phyloP scores from a whole-genome alignment of 2,888 invertebrate species.

The Ceriagrion tenellum region DNA sequence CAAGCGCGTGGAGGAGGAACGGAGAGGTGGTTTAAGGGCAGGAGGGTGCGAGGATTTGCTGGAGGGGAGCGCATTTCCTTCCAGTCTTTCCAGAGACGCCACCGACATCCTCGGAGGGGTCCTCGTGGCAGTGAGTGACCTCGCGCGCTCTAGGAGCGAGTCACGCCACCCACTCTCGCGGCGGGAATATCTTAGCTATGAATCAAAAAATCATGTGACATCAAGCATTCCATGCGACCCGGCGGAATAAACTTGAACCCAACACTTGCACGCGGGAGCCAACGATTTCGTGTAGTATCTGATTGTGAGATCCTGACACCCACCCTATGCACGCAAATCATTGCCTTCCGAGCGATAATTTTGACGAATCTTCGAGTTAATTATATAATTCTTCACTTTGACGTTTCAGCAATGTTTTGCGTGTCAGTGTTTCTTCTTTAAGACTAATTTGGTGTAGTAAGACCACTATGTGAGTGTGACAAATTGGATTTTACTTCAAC shows the following conservation, averaged over 20 bases:
- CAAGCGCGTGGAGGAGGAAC: background rate
- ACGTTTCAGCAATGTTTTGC: too few relatives aligned
- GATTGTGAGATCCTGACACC: background rate
- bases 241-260: background rate
- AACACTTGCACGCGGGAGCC: background rate
- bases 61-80: background rate
- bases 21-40: background rate
- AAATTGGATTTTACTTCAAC: too few relatives aligned
- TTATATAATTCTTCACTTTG: too few relatives aligned
- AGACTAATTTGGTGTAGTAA: background rate
- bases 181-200: constrained; percentile 7
- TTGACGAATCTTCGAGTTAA: background rate
- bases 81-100: background rate
- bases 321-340: background rate
- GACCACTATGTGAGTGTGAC: too few relatives aligned
- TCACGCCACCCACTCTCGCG: constrained; percentile 47
- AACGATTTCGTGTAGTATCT: background rate
- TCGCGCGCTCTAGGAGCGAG: background rate
- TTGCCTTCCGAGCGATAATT: background rate
- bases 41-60: background rate
- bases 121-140: background rate
- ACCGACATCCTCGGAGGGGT: background rate
- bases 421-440: too few relatives aligned
- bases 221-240: background rate
- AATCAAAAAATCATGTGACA: constrained; percentile 43